A percentile compares a stretch with the other conserved stretches of the same genome.
These are phyloP conservation scores for Globia sparganii DNA, from an alignment of 2,888 invertebrate genomes.

Conservation along the genomic window DNA sequence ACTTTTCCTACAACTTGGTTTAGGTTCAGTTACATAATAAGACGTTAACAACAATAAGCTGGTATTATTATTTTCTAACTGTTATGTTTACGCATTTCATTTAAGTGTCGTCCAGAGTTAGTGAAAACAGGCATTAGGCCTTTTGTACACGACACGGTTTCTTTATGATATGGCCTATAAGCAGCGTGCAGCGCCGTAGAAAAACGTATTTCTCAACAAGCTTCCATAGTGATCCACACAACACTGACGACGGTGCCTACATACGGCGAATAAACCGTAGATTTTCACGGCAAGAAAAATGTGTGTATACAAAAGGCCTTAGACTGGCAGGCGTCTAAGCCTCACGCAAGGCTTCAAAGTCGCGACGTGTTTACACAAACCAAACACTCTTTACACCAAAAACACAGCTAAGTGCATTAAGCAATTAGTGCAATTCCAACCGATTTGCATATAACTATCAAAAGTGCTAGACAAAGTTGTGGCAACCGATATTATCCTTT, in stretches of 20 bases:
- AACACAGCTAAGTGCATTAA: background rate
- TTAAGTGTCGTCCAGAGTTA: background rate
- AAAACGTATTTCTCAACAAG: too few species aligned
- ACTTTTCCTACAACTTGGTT: too few species aligned
- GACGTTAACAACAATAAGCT: too few species aligned
- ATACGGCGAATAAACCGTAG: too few species aligned
- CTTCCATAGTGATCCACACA: too few species aligned
- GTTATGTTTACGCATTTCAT: background rate
- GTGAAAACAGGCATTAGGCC: background rate
- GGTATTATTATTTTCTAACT: background rate
- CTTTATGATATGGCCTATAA: too few species aligned
- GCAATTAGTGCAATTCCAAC: constrained; percentile 28
- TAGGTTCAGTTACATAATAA: too few species aligned
- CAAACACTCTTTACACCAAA: background rate
- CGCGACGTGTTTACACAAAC: constrained; percentile 7
- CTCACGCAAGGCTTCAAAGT: constrained; percentile 24
- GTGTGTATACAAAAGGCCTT: background rate
- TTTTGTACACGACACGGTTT: too few species aligned
- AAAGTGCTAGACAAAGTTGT: constrained; percentile 26
- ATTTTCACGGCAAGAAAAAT: too few species aligned
- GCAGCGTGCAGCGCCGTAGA: too few species aligned
- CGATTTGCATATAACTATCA: constrained; percentile 25
- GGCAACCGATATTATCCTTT: constrained; percentile 25
- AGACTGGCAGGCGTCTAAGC: constrained; percentile 17
- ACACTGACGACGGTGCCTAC: too few species aligned